Conservation (phyloP, 2,888 invertebrate genomes). For the Macrosiphum euphorbiae region DNA sequence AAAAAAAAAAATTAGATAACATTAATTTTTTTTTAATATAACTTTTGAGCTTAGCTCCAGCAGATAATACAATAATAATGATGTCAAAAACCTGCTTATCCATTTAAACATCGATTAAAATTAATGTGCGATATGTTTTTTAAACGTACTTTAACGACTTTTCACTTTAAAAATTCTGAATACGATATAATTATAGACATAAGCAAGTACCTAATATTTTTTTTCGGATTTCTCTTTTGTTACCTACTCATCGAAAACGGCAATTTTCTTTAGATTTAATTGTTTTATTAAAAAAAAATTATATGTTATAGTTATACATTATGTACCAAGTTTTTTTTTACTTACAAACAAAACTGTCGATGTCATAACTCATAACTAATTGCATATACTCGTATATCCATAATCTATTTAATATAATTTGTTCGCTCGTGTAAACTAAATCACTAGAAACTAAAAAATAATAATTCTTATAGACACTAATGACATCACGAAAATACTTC, state of each 20-base stretch:
- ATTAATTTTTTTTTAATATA: not conserved
- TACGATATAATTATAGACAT: constrained; percentile 25
- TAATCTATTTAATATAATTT: not conserved
- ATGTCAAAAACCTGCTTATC: not conserved
- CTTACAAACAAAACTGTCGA: not conserved
- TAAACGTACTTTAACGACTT: not conserved
- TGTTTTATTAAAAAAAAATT: not conserved
- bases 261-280: constrained; percentile 31
- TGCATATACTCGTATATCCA: not conserved
- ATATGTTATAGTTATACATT: not conserved
- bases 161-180: constrained; percentile 3
- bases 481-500: not conserved
- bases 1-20: not conserved
- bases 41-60: not conserved
- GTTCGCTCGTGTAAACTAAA: not conserved
- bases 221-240: constrained; percentile 43
- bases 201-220: not conserved
- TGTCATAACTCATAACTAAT: not conserved
- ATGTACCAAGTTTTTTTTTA: not conserved
- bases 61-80: not conserved
- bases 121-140: constrained; percentile 27
- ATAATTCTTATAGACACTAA: not conserved
- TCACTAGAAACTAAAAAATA: constrained; percentile 25
- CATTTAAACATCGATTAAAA: not conserved
- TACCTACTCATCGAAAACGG: not conserved